Percentiles rank a stretch among this genome's conserved stretches.
Evolutionary conservation across 2,797 vertebrate genomes (phyloP).

Genomic region (Pseudochirops corinnae): DNA sequence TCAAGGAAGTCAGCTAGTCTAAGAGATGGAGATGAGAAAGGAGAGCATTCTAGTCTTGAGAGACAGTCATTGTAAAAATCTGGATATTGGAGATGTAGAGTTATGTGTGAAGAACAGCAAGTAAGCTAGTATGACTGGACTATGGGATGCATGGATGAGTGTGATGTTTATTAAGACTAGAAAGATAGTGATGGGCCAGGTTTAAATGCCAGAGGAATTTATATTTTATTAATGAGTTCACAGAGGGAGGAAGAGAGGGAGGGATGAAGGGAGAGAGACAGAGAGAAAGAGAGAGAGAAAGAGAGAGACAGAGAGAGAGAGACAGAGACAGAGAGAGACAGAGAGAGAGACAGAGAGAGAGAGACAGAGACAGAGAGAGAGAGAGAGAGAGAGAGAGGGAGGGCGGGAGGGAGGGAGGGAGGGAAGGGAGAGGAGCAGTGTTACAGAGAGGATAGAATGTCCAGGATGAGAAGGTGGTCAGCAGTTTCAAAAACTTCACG

Average conservation of each 20-base stretch:
- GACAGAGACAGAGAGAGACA: too few species aligned
- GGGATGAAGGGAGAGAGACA: too few species aligned
- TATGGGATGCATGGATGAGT: not conserved
- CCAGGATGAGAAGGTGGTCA: not conserved
- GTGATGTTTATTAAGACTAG: too few species aligned
- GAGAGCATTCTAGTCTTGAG: not conserved
- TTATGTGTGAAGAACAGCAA: not conserved
- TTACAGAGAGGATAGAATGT: not conserved
- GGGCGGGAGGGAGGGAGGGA: too few species aligned
- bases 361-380: too few species aligned
- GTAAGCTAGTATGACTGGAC: not conserved
- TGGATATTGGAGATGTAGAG: not conserved
- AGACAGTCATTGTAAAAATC: not conserved
- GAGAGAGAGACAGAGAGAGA: too few species aligned
- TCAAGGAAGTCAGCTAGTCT: not conserved
- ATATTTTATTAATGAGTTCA: too few species aligned
- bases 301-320: too few species aligned
- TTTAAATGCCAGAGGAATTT: not conserved
- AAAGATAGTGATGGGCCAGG: not conserved
- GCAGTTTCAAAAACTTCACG: not conserved
- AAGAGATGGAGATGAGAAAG: not conserved
- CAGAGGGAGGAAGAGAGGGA: not conserved
- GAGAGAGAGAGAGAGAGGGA: too few species aligned
- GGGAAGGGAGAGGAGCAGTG: too few species aligned
- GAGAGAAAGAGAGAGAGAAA: not conserved